Percentiles rank a stretch among this genome's conserved stretches.
phyloP scores from a whole-genome alignment of 2,113 vertebrate genomes.

The Cololabis saira region DNA sequence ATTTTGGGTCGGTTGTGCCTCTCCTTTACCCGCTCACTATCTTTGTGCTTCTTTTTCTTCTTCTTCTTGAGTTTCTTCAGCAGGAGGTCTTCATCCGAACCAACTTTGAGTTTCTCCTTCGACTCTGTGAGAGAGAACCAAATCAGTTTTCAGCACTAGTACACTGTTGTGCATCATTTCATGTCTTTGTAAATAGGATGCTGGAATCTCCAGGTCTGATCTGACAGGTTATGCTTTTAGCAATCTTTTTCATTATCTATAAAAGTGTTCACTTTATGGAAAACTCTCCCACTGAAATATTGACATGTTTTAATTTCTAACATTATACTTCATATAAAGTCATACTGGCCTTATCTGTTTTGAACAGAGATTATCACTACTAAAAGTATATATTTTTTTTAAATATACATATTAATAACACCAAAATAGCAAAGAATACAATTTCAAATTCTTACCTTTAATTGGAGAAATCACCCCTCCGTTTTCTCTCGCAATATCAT shows the following conservation, averaged over 20 bases:
- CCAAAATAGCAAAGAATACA: too few species aligned
- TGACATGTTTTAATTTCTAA: background rate
- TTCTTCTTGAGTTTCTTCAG: constrained; percentile 79
- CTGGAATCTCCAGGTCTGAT: background rate
- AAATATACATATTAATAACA: too few species aligned
- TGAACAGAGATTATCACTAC: background rate
- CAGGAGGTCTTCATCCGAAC: constrained; percentile 70
- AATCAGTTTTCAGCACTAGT: background rate
- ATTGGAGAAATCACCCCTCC: constrained; percentile 86
- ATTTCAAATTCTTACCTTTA: constrained; percentile 82
- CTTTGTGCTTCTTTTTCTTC: constrained; percentile 83
- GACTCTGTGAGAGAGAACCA: constrained; percentile 45
- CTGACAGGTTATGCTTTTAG: background rate
- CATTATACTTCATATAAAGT: background rate
- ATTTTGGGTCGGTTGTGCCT: constrained; percentile 71
- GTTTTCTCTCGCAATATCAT: constrained; percentile 90
- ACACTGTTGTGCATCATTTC: background rate
- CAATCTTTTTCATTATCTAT: background rate
- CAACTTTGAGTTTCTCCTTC: constrained; percentile 60
- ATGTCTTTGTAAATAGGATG: background rate
- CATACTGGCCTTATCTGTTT: background rate
- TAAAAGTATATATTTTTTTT: too few species aligned
- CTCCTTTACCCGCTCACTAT: constrained; percentile 69
- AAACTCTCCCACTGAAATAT: too few species aligned
- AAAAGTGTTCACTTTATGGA: too few species aligned